Percentiles rank a stretch among this genome's conserved stretches.
Evolutionary conservation across 1,140 invertebrate genomes (phyloP).

Genomic region (Melanaphis sacchari): DNA sequence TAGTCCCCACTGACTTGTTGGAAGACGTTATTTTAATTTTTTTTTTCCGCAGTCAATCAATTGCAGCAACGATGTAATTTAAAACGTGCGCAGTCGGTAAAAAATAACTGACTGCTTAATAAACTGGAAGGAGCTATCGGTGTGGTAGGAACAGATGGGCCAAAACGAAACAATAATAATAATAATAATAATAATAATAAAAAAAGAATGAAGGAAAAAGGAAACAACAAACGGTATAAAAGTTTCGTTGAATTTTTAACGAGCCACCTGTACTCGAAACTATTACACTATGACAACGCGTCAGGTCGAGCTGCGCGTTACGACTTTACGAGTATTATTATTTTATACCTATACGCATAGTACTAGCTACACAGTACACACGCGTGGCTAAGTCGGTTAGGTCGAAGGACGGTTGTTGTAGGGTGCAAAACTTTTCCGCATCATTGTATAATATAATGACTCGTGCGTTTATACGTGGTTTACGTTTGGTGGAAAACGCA

Average conservation of each 20-base stretch:
- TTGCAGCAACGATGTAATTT: background rate
- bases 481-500: background rate
- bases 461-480: background rate
- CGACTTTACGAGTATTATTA: background rate
- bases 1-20: background rate
- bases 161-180: background rate
- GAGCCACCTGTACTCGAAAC: constrained; percentile 28
- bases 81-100: background rate
- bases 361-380: no score
- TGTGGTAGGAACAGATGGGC: background rate
- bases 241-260: constrained; percentile 21
- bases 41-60: background rate
- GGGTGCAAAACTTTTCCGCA: background rate
- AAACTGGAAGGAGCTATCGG: no score
- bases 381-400: background rate
- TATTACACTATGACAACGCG: background rate
- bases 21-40: background rate
- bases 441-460: background rate
- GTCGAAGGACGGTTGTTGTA: background rate
- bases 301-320: background rate
- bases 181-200: background rate
- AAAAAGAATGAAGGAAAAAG: background rate
- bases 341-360: background rate
- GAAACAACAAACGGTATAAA: background rate
- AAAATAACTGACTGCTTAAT: background rate